These are phyloP conservation scores for Tetramorium parvispinum DNA, from an alignment of 1,140 invertebrate genomes.

Conservation along the genomic window DNA sequence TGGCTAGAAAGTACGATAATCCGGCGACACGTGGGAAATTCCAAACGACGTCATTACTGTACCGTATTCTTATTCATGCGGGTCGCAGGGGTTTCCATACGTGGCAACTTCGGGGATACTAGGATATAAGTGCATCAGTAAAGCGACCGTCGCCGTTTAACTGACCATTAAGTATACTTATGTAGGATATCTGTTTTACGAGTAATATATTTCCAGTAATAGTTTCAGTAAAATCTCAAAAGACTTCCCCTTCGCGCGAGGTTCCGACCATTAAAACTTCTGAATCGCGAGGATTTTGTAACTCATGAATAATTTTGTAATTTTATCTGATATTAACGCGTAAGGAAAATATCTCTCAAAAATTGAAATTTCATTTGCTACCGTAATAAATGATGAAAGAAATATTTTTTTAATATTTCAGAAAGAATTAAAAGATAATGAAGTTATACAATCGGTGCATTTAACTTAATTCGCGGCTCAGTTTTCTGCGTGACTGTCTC, in stretches of 20 bases:
- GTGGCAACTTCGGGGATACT: slow-evolving; percentile 35
- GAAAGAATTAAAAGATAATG: neutral
- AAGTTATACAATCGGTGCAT: neutral
- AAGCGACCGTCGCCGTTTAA: slow-evolving; percentile 13
- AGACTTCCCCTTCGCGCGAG: slow-evolving; percentile 8
- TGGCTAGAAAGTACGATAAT: slow-evolving; percentile 64
- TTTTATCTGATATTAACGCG: neutral
- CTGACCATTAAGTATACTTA: slow-evolving; percentile 25
- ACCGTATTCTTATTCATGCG: slow-evolving; percentile 61
- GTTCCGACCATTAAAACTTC: neutral
- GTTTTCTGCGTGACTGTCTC: neutral
- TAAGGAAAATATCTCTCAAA: neutral
- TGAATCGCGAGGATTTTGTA: neutral
- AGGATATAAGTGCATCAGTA: slow-evolving; percentile 27
- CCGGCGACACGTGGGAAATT: slow-evolving; percentile 67
- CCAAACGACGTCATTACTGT: slow-evolving; percentile 66
- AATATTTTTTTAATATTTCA: neutral
- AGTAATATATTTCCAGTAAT: slow-evolving; percentile 15
- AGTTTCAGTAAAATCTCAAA: neutral
- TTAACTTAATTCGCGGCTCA: neutral
- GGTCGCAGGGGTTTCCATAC: slow-evolving; percentile 45
- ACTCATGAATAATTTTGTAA: slow-evolving; percentile 1
- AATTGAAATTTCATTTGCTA: neutral
- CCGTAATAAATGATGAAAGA: neutral
- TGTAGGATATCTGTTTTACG: slow-evolving; percentile 22